phyloP scores from a whole-genome alignment of 2,888 invertebrate genomes.

The Caenorhabditis becei region DNA sequence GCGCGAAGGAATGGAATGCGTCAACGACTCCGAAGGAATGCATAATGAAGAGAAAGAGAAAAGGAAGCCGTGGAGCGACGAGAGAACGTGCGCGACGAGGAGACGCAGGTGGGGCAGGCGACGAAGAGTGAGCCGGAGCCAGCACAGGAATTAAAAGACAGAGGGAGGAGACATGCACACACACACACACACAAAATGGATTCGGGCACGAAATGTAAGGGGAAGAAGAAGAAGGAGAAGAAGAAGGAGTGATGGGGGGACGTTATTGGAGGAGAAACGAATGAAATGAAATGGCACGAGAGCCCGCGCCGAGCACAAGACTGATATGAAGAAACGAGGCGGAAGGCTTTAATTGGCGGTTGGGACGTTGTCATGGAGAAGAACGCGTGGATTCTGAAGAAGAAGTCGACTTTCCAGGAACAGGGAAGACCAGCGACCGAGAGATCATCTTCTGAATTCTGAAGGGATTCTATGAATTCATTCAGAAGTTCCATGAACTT shows the following conservation, averaged over 20 bases:
- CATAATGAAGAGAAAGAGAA: conserved; percentile 45
- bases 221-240: too few species aligned
- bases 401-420: not conserved
- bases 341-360: not conserved
- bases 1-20: conserved; percentile 24
- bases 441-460: too few species aligned
- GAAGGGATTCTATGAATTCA: too few species aligned
- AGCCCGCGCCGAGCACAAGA: not conserved
- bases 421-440: too few species aligned
- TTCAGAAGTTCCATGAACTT: too few species aligned
- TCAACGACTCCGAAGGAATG: conserved; percentile 48
- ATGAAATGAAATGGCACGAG: conserved; percentile 17
- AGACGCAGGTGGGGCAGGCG: conserved; percentile 2
- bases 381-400: not conserved
- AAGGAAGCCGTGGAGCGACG: not conserved
- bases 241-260: not conserved
- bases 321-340: not conserved
- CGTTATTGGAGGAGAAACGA: conserved; percentile 19
- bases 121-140: not conserved
- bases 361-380: not conserved
- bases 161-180: conserved; percentile 6
- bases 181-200: not conserved
- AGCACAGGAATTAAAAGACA: conserved; percentile 28
- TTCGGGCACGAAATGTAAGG: conserved; percentile 6
- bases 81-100: conserved; percentile 1